Evolutionary conservation across 2,888 invertebrate species (phyloP).

Genomic region (Leucophora obtusa): DNA sequence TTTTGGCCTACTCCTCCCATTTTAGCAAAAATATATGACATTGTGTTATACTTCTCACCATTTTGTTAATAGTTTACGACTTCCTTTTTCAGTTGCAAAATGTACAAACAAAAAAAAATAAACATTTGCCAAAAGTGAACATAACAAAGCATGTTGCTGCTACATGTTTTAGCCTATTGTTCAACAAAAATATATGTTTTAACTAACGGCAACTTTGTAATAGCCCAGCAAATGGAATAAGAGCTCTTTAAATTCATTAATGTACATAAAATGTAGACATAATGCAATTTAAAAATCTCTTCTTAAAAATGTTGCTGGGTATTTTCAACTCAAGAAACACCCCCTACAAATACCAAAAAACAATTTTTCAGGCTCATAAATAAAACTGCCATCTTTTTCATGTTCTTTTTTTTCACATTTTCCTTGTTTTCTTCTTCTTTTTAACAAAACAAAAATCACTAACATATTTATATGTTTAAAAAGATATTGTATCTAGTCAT

Average conservation of each 20-base stretch:
- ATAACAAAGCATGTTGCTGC: constrained; percentile 16
- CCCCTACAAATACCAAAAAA: constrained; percentile 5
- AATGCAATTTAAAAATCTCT: not conserved
- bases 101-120: not conserved
- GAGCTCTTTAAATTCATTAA: too few relatives aligned
- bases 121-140: not conserved
- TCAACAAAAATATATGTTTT: not conserved
- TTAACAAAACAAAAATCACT: constrained; percentile 10
- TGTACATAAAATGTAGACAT: not conserved
- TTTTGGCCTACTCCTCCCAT: not conserved
- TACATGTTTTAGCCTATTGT: constrained; percentile 4
- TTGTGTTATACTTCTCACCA: not conserved
- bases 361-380: constrained; percentile 23
- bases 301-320: not conserved
- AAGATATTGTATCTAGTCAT: not conserved
- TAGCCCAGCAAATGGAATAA: not conserved
- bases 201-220: constrained; percentile 14
- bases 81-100: constrained; percentile 11
- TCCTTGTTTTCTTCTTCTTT: not conserved
- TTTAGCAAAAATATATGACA: constrained; percentile 1
- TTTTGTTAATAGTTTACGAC: constrained; percentile 17
- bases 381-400: constrained; percentile 24
- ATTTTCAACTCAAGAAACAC: not conserved
- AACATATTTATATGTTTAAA: constrained; percentile 1
- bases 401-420: not conserved